These are phyloP conservation scores for Phalanger gymnotis DNA, from an alignment of 2,797 vertebrate genomes.

Conservation along the genomic window DNA sequence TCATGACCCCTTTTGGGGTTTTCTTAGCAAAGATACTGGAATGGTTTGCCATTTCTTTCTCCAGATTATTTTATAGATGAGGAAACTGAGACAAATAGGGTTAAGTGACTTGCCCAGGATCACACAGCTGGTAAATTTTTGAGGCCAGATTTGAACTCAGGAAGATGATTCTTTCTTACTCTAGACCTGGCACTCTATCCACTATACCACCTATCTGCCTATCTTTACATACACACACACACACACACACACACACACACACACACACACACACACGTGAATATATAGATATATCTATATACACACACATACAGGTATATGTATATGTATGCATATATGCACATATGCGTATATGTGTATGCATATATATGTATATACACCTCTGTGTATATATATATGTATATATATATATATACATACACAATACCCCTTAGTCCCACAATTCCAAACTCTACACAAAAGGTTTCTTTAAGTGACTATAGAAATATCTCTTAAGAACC, in stretches of 20 bases:
- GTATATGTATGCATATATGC: no score
- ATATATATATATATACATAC: background rate
- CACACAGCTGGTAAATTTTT: background rate
- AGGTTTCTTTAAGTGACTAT: background rate
- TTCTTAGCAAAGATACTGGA: background rate
- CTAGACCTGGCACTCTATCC: background rate
- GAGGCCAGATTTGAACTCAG: background rate
- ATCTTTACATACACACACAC: no score
- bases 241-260: no score
- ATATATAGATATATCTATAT: no score
- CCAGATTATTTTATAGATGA: background rate
- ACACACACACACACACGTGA: no score
- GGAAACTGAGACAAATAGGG: background rate
- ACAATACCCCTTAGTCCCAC: background rate
- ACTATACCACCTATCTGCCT: background rate
- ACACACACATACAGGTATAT: no score
- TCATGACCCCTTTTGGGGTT: background rate
- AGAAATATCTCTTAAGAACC: background rate
- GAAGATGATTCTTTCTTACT: background rate
- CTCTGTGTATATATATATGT: accelerated
- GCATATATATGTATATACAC: accelerated
- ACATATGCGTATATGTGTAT: no score
- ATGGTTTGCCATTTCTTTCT: background rate
- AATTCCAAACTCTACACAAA: background rate
- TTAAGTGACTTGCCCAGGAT: background rate